These are phyloP conservation scores for Calliopsis andreniformis DNA, from an alignment of 1,140 invertebrate species.

Conservation along the genomic window DNA sequence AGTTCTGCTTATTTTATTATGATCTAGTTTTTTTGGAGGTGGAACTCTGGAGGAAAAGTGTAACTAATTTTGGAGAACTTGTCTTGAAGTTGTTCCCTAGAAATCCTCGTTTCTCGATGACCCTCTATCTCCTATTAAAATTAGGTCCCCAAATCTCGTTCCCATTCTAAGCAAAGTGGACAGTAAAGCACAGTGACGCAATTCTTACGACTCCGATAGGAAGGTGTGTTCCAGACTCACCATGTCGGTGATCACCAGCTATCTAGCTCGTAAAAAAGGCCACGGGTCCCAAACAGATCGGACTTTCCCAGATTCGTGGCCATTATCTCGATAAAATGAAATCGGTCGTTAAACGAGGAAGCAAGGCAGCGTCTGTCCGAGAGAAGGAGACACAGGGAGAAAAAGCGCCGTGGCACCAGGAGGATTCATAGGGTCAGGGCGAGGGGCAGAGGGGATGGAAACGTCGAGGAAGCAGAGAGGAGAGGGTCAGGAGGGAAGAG, in stretches of 20 bases:
- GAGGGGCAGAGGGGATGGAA: constrained; percentile 10
- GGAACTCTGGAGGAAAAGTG: too few relatives aligned
- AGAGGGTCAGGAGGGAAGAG: constrained; percentile 32
- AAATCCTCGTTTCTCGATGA: too few relatives aligned
- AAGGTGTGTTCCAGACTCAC: background rate
- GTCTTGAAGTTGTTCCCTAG: too few relatives aligned
- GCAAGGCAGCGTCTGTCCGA: constrained; percentile 24
- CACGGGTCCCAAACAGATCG: constrained; percentile 3
- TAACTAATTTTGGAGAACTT: too few relatives aligned
- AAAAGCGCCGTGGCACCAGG: constrained; percentile 7
- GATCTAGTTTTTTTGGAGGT: too few relatives aligned
- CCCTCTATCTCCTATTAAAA: too few relatives aligned
- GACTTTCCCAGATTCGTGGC: constrained; percentile 48
- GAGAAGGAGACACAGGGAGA: constrained; percentile 19
- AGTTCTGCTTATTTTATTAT: too few relatives aligned
- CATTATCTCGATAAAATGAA: constrained; percentile 65
- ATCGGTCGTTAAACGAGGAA: constrained; percentile 72
- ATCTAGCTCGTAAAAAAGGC: constrained; percentile 39
- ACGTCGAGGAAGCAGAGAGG: constrained; percentile 52
- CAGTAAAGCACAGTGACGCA: too few relatives aligned
- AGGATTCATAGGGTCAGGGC: constrained; percentile 37
- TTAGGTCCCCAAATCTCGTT: too few relatives aligned
- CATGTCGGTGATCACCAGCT: constrained; percentile 6
- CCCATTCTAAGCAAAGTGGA: too few relatives aligned
- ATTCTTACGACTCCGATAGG: constrained; percentile 6